phyloP scores from a whole-genome alignment of 2,797 vertebrate species.

The Steatocranus sp. region DNA sequence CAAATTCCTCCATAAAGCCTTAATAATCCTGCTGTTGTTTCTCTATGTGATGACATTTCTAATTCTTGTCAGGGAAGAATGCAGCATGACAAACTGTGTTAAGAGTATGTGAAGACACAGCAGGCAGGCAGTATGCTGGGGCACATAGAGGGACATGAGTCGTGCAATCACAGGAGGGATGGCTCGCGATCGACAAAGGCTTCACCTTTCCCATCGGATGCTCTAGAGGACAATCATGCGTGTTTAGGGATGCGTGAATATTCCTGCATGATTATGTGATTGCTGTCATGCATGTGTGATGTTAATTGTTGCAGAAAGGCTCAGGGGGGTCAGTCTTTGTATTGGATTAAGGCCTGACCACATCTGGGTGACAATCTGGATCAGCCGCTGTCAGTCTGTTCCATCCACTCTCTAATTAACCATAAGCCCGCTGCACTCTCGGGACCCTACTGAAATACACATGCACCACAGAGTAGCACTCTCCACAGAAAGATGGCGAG shows the following conservation, averaged over 20 bases:
- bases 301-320: background rate
- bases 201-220: constrained; percentile 17
- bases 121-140: constrained; percentile 15
- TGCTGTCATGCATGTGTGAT: background rate
- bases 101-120: constrained; percentile 34
- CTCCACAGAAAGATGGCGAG: background rate
- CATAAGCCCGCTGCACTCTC: constrained; percentile 14
- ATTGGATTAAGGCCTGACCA: constrained; percentile 27
- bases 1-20: constrained; percentile 39
- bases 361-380: constrained; percentile 42
- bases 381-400: constrained; percentile 22
- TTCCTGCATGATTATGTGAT: background rate
- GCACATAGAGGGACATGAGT: background rate
- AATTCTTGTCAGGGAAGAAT: constrained; percentile 65
- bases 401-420: constrained; percentile 39
- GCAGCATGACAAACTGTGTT: constrained; percentile 46
- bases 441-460: constrained; percentile 9
- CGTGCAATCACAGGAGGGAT: background rate
- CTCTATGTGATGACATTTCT: constrained; percentile 51
- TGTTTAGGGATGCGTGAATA: background rate
- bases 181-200: background rate
- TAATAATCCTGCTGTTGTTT: constrained; percentile 51
- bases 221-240: background rate
- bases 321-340: background rate
- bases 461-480: background rate